Base-by-base conservation (phyloP, 2,797 vertebrate species). In the Esox masquinongy region DNA sequence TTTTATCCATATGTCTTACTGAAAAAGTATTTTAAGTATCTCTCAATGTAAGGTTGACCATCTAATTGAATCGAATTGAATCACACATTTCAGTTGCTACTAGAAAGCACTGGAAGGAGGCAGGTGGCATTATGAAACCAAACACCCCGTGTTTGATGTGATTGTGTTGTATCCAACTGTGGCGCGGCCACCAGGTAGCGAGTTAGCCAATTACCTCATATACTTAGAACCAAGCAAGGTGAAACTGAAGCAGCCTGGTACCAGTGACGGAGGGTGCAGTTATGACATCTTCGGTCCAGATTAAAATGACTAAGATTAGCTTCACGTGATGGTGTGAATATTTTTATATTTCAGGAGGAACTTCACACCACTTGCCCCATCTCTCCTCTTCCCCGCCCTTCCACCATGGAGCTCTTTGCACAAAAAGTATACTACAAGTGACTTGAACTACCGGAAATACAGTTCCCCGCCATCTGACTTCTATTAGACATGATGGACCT, bases 401-500 rank as follows among this genome's bases (percentile, higher is more conserved):
- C 51, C 63, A 64, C 26, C 24, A 29, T 15, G 22, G 64, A 68
- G 11, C 71, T 39, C 66, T 3, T 19, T 8, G 1, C 66, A 68
- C 24, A 29, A 56, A 6, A 59, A 71, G 79, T 88, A 85, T 85
- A 89, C 85, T 87, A 90, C 67, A 17, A 76, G 74, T 85, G 78
- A 66, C 56, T 56, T 11, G 24, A 16, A 15, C 70, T 69, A 75
- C 53, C 73, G 67, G 79, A 83, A 77, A 84, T 81, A 71, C 66
- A 74, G 43, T 61, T 70, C 24, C 19, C 69, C 51, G 74, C 77
- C 75, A 71, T 80, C 77, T 81, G 81, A 88, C 75, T 77, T 74
- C 68, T 75, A 68, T 71, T 74, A 68, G 43, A 81, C 88, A 93
- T 88, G 92, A 92, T 82, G 91, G 86, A 84, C 88, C 89, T 92